Percentiles rank a stretch among this genome's conserved stretches.
These are phyloP conservation scores for Volucella inflata DNA, from an alignment of 2,888 invertebrate genomes.

Conservation along the genomic window DNA sequence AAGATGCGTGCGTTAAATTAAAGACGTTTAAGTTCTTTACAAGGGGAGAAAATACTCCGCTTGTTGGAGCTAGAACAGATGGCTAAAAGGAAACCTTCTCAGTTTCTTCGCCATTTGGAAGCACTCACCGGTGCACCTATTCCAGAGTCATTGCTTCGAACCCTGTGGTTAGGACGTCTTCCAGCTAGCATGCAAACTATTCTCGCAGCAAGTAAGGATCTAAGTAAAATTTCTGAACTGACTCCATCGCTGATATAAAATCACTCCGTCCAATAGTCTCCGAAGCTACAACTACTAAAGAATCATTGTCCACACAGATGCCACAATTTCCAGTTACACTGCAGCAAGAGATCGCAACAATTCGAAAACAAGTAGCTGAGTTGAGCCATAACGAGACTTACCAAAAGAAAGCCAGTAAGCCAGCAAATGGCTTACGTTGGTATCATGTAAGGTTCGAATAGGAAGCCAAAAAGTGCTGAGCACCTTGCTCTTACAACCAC, in stretches of 20 bases:
- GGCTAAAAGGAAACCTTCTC: conserved; percentile 27
- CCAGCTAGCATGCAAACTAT: conserved; percentile 23
- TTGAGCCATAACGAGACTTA: not conserved
- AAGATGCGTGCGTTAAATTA: too few relatives aligned
- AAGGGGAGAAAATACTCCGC: not conserved
- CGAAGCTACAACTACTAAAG: conserved; percentile 2
- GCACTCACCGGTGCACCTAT: conserved; percentile 10
- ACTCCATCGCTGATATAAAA: conserved; percentile 13
- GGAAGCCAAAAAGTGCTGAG: not conserved
- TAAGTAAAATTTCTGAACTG: conserved; percentile 14
- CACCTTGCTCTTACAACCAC: conserved; percentile 5
- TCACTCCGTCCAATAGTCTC: conserved; percentile 11
- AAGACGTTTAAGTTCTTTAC: too few relatives aligned
- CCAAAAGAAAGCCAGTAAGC: not conserved
- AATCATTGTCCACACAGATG: conserved; percentile 4
- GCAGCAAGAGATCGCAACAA: not conserved
- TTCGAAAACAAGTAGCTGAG: not conserved
- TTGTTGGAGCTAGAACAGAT: conserved; percentile 14
- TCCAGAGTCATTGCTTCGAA: conserved; percentile 9
- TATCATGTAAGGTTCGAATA: not conserved
- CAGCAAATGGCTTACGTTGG: conserved; percentile 1
- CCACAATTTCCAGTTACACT: not conserved
- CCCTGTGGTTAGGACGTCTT: conserved; percentile 23
- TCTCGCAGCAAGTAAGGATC: conserved; percentile 21
- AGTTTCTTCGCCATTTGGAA: conserved; percentile 29